Conservation (phyloP, 2,888 invertebrate genomes). For the Frankliniella fusca region DNA sequence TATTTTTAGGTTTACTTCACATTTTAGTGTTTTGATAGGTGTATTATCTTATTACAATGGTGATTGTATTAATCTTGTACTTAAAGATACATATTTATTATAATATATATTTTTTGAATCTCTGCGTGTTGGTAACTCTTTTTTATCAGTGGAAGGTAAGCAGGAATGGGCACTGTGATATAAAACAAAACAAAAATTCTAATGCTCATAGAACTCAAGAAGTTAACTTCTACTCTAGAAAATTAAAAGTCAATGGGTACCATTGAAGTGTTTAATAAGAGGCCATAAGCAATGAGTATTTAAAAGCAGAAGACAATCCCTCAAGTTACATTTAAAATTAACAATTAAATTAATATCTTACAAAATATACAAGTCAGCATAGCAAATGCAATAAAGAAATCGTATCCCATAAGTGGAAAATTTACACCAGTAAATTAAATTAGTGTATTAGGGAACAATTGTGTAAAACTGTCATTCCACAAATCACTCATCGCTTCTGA, state of each 20-base stretch:
- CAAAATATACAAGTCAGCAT: background rate
- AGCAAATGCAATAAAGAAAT: background rate
- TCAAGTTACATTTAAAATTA: background rate
- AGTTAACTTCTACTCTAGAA: too few relatives aligned
- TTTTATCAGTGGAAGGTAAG: too few relatives aligned
- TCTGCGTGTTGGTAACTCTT: too few relatives aligned
- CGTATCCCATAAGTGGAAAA: too few relatives aligned
- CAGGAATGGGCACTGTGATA: too few relatives aligned
- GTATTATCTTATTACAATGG: too few relatives aligned
- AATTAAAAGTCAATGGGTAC: background rate
- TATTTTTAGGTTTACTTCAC: background rate
- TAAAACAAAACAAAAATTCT: too few relatives aligned
- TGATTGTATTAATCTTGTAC: background rate
- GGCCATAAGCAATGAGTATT: background rate
- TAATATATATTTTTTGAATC: background rate
- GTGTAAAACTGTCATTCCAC: constrained; percentile 4
- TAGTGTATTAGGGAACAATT: background rate
- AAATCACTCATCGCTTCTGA: constrained; percentile 10
- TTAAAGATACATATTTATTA: background rate
- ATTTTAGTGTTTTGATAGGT: too few relatives aligned
- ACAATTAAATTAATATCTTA: background rate
- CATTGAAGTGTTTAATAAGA: constrained; percentile 14
- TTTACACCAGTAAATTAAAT: background rate
- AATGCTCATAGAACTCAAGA: too few relatives aligned
- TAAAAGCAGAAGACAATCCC: background rate